Conservation (phyloP, 2,113 vertebrate species). For the Eublepharis macularius region DNA sequence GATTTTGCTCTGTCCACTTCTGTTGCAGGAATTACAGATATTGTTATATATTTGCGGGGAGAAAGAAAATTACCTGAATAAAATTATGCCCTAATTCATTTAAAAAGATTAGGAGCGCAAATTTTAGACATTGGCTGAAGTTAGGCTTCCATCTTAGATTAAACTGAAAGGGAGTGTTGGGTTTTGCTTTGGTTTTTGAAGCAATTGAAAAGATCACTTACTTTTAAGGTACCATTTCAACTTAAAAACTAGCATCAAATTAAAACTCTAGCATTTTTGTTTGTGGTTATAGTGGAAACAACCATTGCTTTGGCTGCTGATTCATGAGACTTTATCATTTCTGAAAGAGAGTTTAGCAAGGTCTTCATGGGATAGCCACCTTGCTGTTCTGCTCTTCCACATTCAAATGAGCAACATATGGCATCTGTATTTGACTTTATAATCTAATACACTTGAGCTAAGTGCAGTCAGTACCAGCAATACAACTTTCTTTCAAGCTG, state of each 20-base stretch:
- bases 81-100: neutral
- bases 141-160: neutral
- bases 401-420: neutral
- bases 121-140: conserved; percentile 4
- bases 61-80: neutral
- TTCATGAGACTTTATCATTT: neutral
- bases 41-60: neutral
- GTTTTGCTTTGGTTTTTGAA: neutral
- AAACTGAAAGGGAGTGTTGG: neutral
- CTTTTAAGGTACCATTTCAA: no score
- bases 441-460: neutral
- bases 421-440: neutral
- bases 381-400: neutral
- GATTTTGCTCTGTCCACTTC: neutral
- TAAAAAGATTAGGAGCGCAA: neutral
- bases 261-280: neutral
- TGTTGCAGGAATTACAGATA: neutral
- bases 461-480: neutral
- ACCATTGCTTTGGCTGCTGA: neutral
- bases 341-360: neutral
- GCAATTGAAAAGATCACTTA: neutral
- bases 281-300: neutral
- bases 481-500: neutral
- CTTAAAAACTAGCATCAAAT: neutral
- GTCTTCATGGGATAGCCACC: neutral